These are phyloP conservation scores for Cariama cristata DNA, from an alignment of 2,113 vertebrate species.

Conservation along the genomic window DNA sequence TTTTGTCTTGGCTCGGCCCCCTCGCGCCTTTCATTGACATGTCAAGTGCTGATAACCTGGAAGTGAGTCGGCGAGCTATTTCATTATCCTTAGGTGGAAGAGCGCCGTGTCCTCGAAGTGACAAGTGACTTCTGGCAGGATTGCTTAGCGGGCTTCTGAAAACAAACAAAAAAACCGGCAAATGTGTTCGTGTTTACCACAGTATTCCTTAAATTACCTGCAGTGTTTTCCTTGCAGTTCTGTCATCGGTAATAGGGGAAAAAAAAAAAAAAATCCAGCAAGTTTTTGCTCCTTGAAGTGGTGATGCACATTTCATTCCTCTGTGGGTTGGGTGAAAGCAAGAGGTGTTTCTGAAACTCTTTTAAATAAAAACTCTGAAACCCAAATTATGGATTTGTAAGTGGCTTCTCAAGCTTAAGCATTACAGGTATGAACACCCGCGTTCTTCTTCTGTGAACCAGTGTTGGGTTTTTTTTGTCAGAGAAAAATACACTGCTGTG, in stretches of 20 bases:
- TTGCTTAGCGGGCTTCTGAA: not conserved
- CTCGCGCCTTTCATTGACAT: conserved; percentile 42
- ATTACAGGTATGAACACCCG: accelerated
- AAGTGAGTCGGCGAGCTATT: conserved; percentile 27
- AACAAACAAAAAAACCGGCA: not conserved
- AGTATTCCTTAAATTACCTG: not conserved
- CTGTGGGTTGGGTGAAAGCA: not conserved
- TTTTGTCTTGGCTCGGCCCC: conserved; percentile 22
- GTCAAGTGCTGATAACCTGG: conserved; percentile 55
- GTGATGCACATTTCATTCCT: not conserved
- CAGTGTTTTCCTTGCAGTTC: not conserved
- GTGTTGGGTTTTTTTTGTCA: accelerated
- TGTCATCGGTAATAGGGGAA: not conserved
- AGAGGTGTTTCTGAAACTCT: not conserved
- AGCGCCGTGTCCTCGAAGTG: conserved; percentile 26
- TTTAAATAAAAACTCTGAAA: not conserved
- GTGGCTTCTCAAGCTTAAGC: not conserved
- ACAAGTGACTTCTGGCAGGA: conserved; percentile 14
- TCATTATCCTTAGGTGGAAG: conserved; percentile 57
- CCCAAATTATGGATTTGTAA: not conserved
- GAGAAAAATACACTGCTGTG: not conserved
- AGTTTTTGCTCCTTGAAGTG: not conserved
- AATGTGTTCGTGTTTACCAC: not conserved
- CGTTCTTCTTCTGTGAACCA: not conserved
- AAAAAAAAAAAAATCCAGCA: not conserved